Evolutionary conservation across 2,888 invertebrate genomes (phyloP).

Genomic region (Actias luna): DNA sequence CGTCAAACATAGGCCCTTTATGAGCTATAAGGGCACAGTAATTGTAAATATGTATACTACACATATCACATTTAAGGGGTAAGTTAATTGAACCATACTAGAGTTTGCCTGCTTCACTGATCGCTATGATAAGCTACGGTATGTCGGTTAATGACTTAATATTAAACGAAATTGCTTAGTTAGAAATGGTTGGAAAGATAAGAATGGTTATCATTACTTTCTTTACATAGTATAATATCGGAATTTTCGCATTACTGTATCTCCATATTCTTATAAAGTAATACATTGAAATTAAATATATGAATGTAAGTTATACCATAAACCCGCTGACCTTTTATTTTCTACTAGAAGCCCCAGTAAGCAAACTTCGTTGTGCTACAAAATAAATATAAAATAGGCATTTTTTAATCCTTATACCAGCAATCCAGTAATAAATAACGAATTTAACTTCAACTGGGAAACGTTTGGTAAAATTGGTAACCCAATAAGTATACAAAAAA

Average conservation of each 20-base stretch:
- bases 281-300: too few species aligned
- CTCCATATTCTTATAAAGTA: too few species aligned
- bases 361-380: too few species aligned
- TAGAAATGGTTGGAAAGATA: background rate
- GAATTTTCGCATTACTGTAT: background rate
- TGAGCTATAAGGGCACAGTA: conserved; percentile 24
- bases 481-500: background rate
- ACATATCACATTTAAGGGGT: background rate
- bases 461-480: too few species aligned
- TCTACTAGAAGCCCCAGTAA: too few species aligned
- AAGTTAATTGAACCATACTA: conserved; percentile 26
- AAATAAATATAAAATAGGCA: too few species aligned
- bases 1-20: conserved; percentile 23
- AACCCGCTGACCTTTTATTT: too few species aligned
- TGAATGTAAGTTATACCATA: too few species aligned
- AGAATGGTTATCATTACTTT: background rate
- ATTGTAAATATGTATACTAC: conserved; percentile 16
- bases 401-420: too few species aligned
- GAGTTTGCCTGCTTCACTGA: conserved; percentile 16
- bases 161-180: background rate
- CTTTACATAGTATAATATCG: background rate
- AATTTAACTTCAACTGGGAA: too few species aligned
- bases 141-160: conserved; percentile 1
- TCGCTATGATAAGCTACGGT: conserved; percentile 12
- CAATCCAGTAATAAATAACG: too few species aligned